These are phyloP conservation scores for Whitmania pigra DNA, from an alignment of 1,140 invertebrate species.

Conservation along the genomic window DNA sequence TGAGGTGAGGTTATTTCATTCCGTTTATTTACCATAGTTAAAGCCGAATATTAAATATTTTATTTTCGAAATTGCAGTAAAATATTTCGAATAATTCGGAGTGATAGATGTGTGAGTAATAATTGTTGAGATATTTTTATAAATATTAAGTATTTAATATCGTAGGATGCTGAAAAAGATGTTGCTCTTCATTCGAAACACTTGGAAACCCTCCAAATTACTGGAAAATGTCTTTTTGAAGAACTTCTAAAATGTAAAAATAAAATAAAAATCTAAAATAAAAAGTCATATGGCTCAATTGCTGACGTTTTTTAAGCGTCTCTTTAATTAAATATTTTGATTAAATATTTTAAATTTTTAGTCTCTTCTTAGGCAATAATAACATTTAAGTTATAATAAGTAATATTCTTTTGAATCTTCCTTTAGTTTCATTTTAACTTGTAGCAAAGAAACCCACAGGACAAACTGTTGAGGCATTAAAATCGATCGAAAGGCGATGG, in stretches of 20 bases:
- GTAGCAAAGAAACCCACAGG: too few species aligned
- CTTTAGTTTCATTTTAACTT: too few species aligned
- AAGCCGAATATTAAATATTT: background rate
- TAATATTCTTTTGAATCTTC: too few species aligned
- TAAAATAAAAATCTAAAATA: background rate
- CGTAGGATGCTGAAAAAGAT: slow-evolving; percentile 13
- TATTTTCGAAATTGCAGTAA: background rate
- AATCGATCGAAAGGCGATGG: background rate
- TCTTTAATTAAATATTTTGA: too few species aligned
- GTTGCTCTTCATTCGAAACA: background rate
- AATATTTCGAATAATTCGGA: background rate
- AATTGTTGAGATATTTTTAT: background rate
- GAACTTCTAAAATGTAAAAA: background rate
- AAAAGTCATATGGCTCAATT: too few species aligned
- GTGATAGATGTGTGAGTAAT: background rate
- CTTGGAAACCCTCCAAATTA: background rate
- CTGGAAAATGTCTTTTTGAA: background rate
- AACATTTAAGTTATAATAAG: too few species aligned
- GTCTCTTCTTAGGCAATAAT: too few species aligned
- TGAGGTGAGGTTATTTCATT: slow-evolving; percentile 33
- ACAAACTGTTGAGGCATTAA: too few species aligned
- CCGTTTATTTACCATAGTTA: background rate
- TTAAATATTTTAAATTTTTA: too few species aligned
- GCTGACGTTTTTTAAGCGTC: too few species aligned
- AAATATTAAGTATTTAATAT: background rate